phyloP scores from a whole-genome alignment of 2,113 vertebrate species.

The Strigops habroptila region DNA sequence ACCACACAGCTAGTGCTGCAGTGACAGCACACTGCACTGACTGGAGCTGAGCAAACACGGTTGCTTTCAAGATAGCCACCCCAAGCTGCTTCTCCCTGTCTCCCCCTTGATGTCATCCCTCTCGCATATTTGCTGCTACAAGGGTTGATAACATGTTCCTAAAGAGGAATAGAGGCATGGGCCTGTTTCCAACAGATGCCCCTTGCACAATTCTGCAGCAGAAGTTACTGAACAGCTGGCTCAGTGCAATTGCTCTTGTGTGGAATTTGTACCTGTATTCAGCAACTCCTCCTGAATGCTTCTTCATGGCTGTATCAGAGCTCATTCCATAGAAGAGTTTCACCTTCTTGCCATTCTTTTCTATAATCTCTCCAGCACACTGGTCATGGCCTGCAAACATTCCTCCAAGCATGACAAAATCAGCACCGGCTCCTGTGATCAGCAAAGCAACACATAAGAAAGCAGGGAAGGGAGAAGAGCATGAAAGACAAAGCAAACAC shows the following conservation, averaged over 20 bases:
- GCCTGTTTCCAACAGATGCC: not conserved
- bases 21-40: not conserved
- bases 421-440: conserved; percentile 88
- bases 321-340: conserved; percentile 99
- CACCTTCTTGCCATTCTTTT: conserved; percentile 92
- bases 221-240: not conserved
- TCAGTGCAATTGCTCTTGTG: not conserved
- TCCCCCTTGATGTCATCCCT: not conserved
- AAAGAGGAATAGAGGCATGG: not conserved
- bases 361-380: conserved; percentile 89
- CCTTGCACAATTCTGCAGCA: not conserved
- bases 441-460: not conserved
- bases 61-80: not conserved
- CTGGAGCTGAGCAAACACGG: accelerated
- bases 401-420: conserved; percentile 98
- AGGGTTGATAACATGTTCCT: not conserved
- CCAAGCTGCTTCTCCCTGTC: not conserved
- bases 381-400: conserved; percentile 99
- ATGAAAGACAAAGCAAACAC: not conserved
- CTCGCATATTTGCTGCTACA: not conserved
- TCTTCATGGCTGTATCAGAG: conserved; percentile 97
- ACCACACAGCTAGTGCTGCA: not conserved
- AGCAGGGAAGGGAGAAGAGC: not conserved
- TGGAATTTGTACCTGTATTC: conserved; percentile 87
- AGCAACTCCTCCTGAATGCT: conserved; percentile 90